These are phyloP conservation scores for Neoaliturus tenellus DNA, from an alignment of 2,888 invertebrate genomes.

Conservation along the genomic window DNA sequence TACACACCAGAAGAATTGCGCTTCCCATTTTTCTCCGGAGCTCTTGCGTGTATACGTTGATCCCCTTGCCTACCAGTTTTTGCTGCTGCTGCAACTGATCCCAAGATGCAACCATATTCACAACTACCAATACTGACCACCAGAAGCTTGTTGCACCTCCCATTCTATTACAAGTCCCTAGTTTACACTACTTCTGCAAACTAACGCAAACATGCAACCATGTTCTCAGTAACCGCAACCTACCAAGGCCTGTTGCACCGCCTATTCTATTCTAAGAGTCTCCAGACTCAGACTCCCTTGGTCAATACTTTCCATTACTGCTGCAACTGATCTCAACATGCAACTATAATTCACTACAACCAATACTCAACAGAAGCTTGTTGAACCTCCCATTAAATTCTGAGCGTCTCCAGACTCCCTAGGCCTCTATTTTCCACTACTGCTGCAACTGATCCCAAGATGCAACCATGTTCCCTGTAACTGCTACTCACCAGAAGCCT, in stretches of 20 bases:
- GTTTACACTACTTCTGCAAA: too few species aligned
- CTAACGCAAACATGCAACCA: too few species aligned
- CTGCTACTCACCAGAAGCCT: constrained; percentile 62
- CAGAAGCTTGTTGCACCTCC: too few species aligned
- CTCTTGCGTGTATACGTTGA: too few species aligned
- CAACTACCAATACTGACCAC: too few species aligned
- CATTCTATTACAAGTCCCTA: too few species aligned
- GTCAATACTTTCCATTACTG: too few species aligned
- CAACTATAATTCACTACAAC: neutral
- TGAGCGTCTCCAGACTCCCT: constrained; percentile 90
- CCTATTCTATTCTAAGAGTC: constrained; percentile 89
- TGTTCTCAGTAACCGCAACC: neutral
- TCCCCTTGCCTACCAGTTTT: constrained; percentile 93
- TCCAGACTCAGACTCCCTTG: constrained; percentile 75
- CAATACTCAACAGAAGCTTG: constrained; percentile 68
- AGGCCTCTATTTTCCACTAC: constrained; percentile 88
- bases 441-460: neutral
- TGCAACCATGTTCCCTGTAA: neutral
- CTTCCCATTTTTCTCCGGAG: too few species aligned
- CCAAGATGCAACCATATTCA: too few species aligned
- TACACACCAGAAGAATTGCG: too few species aligned
- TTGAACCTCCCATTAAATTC: constrained; percentile 90
- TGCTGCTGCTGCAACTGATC: too few species aligned
- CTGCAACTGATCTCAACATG: too few species aligned
- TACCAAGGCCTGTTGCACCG: constrained; percentile 78